A percentile compares a stretch with the other conserved stretches of the same genome.
phyloP scores from a whole-genome alignment of 2,797 vertebrate genomes.

The Thaleichthys pacificus region DNA sequence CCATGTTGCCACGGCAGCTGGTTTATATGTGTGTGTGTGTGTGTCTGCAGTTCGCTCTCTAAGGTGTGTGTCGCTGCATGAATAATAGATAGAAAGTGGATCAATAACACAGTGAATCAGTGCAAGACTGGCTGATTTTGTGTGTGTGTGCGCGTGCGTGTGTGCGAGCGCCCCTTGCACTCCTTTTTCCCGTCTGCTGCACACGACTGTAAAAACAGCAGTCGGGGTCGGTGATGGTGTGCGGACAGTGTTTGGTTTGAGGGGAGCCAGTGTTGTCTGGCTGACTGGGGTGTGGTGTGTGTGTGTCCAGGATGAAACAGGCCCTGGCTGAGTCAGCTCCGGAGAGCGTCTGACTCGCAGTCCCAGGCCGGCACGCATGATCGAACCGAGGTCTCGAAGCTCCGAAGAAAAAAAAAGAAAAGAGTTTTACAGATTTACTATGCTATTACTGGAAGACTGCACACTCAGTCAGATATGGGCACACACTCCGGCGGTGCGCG shows the following conservation, averaged over 20 bases:
- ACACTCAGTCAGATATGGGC: conserved; percentile 34
- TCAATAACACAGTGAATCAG: conserved; percentile 71
- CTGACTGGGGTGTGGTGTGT: background rate
- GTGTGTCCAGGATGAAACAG: background rate
- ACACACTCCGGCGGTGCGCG: conserved; percentile 19
- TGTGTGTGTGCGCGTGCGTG: conserved; percentile 8
- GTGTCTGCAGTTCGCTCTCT: conserved; percentile 14
- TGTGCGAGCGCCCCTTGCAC: conserved; percentile 9
- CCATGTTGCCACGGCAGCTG: conserved; percentile 21
- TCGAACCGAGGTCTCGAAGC: conserved; percentile 52
- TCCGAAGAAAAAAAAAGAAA: conserved; percentile 51
- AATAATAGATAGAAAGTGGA: conserved; percentile 77
- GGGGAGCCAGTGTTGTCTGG: no score
- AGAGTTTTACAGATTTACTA: conserved; percentile 69
- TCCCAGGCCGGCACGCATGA: conserved; percentile 45
- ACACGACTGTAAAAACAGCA: no score
- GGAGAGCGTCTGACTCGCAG: no score
- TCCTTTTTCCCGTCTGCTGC: no score
- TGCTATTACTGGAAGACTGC: conserved; percentile 50
- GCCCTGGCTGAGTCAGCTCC: background rate
- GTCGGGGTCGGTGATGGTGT: no score
- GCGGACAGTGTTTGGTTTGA: no score
- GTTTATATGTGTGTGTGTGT: conserved; percentile 4
- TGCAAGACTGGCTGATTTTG: conserved; percentile 42
- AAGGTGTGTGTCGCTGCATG: conserved; percentile 67